Percentiles rank a stretch among this genome's conserved stretches.
phyloP scores from a whole-genome alignment of 2,113 vertebrate genomes.

The Chionomys nivalis region DNA sequence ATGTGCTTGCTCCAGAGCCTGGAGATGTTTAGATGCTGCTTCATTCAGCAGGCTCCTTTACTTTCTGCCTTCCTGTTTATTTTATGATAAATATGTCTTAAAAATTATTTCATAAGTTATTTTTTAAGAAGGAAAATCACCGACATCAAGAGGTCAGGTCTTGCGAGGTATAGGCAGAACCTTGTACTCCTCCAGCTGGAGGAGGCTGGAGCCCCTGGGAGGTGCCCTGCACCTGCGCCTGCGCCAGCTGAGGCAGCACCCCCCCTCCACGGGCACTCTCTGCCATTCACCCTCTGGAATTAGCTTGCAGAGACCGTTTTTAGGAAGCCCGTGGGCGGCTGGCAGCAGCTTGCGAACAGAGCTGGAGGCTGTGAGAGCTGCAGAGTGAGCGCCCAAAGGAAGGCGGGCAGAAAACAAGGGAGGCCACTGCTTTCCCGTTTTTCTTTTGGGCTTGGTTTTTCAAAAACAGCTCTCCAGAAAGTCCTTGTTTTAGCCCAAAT shows the following conservation, averaged over 20 bases:
- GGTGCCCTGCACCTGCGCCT: neutral
- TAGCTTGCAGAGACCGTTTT: constrained; percentile 76
- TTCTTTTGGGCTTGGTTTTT: constrained; percentile 65
- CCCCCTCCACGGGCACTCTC: neutral
- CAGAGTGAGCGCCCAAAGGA: constrained; percentile 67
- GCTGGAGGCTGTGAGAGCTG: constrained; percentile 65
- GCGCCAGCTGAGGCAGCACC: neutral
- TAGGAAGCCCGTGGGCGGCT: constrained; percentile 79
- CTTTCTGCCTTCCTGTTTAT: constrained; percentile 30
- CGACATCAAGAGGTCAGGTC: neutral
- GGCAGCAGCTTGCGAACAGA: constrained; percentile 74
- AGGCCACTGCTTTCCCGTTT: constrained; percentile 48
- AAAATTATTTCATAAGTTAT: constrained; percentile 12
- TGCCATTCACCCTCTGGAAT: constrained; percentile 80
- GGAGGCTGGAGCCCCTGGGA: neutral
- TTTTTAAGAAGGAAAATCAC: constrained; percentile 32
- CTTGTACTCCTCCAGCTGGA: neutral
- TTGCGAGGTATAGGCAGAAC: neutral
- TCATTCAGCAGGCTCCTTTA: constrained; percentile 5
- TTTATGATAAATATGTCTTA: neutral
- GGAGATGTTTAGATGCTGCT: constrained; percentile 3
- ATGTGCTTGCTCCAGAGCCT: constrained; percentile 43
- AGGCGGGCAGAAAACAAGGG: constrained; percentile 61
- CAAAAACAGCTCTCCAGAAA: constrained; percentile 63
- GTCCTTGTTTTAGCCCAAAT: constrained; percentile 54